These are phyloP conservation scores for Siderastrea radians DNA, from an alignment of 92 coral and sea anemone genomes.

Conservation along the genomic window DNA sequence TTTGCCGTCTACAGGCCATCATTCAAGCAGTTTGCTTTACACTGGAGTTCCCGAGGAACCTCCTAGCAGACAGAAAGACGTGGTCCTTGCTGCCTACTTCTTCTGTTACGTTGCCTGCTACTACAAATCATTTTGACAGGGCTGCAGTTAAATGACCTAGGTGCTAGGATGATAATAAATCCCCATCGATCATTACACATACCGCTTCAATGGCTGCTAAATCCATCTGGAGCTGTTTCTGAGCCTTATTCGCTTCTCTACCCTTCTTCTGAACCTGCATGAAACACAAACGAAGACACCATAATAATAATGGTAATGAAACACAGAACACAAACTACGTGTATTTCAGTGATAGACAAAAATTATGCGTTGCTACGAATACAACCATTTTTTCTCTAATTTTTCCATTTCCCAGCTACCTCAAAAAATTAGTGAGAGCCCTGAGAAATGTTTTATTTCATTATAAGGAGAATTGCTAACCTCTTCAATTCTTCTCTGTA, in stretches of 20 bases:
- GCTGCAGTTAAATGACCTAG: too few species aligned
- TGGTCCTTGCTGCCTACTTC: too few species aligned
- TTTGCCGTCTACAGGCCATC: too few species aligned
- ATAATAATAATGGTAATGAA: not conserved
- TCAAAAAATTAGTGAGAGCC: not conserved
- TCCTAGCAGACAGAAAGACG: too few species aligned
- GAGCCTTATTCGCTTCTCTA: slow-evolving; percentile 71
- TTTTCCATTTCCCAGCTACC: not conserved
- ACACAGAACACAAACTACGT: too few species aligned
- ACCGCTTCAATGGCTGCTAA: slow-evolving; percentile 97
- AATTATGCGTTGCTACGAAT: too few species aligned
- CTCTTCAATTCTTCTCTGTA: slow-evolving; percentile 87
- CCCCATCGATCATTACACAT: not conserved
- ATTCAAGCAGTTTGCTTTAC: too few species aligned
- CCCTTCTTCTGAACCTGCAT: slow-evolving; percentile 92
- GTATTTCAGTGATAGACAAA: not conserved
- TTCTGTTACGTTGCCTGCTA: too few species aligned
- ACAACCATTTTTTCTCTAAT: too few species aligned
- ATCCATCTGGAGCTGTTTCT: slow-evolving; percentile 81
- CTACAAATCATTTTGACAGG: too few species aligned
- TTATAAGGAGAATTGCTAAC: slow-evolving; percentile 36
- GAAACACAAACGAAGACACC: not conserved
- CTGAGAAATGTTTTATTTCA: not conserved
- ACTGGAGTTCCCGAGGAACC: too few species aligned
- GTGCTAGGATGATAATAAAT: too few species aligned